phyloP scores from a whole-genome alignment of 2,888 invertebrate species.

The Hydraecia micacea region DNA sequence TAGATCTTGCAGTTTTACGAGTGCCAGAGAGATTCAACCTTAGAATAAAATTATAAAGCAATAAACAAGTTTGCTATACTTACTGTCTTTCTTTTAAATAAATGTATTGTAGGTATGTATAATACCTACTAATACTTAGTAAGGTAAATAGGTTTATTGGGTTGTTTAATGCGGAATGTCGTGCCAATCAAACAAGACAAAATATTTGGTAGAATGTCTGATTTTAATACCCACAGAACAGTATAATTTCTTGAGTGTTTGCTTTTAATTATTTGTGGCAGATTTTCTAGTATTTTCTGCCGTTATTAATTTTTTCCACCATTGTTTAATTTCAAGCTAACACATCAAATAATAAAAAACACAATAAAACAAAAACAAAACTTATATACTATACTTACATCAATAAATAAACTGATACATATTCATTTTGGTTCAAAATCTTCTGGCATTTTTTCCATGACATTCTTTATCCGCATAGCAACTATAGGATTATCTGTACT shows the following conservation, averaged over 20 bases:
- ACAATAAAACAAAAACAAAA: constrained; percentile 33
- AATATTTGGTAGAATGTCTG: neutral
- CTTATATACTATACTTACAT: constrained; percentile 22
- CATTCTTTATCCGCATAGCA: constrained; percentile 78
- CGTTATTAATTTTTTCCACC: neutral
- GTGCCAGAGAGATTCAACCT: neutral
- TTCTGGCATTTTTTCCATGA: constrained; percentile 82
- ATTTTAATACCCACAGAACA: neutral
- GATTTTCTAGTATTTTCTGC: neutral
- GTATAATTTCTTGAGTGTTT: neutral
- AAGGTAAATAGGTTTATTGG: no score
- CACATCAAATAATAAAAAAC: neutral
- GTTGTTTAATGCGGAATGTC: no score
- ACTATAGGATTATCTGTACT: constrained; percentile 83
- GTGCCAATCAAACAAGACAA: no score
- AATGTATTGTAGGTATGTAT: no score
- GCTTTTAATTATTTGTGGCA: neutral
- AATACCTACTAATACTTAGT: no score
- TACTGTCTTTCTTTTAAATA: no score
- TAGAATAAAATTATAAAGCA: neutral
- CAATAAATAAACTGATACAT: neutral
- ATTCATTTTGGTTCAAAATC: constrained; percentile 65
- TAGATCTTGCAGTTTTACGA: neutral
- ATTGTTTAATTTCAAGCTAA: neutral
- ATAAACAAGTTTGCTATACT: neutral